These are phyloP conservation scores for Nomada hirtipes DNA, from an alignment of 2,888 invertebrate genomes.

Conservation along the genomic window DNA sequence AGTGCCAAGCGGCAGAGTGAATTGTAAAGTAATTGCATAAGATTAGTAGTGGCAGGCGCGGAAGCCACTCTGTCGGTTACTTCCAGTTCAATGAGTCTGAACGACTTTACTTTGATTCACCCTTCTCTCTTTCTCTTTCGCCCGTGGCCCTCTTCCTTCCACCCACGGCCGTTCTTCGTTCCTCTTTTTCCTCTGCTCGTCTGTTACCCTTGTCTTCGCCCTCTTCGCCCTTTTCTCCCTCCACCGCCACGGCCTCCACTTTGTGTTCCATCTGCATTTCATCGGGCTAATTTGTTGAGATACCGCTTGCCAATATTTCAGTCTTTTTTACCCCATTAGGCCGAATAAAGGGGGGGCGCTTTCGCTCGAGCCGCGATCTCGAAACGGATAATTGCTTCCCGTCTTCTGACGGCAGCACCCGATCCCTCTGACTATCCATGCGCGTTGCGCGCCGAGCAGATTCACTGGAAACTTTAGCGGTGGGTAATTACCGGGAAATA, in stretches of 20 bases:
- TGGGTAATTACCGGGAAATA: slow-evolving; percentile 61
- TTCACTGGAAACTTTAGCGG: slow-evolving; percentile 49
- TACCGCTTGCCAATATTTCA: slow-evolving; percentile 84
- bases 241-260: slow-evolving; percentile 58
- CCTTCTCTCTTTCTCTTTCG: slow-evolving; percentile 67
- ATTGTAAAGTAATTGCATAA: slow-evolving; percentile 84
- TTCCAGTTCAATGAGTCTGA: slow-evolving; percentile 83
- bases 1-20: slow-evolving; percentile 82
- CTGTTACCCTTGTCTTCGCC: slow-evolving; percentile 56
- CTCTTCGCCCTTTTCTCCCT: slow-evolving; percentile 53
- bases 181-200: slow-evolving; percentile 56
- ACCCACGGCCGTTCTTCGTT: slow-evolving; percentile 55
- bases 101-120: slow-evolving; percentile 83
- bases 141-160: slow-evolving; percentile 22
- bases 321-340: slow-evolving; percentile 81
- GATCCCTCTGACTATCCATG: slow-evolving; percentile 61
- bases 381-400: slow-evolving; percentile 81
- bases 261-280: slow-evolving; percentile 82
- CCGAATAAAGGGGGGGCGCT: slow-evolving; percentile 70
- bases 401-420: slow-evolving; percentile 68
- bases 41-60: slow-evolving; percentile 82
- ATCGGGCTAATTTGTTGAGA: slow-evolving; percentile 84
- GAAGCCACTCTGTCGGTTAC: slow-evolving; percentile 83
- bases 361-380: slow-evolving; percentile 74
- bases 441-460: slow-evolving; percentile 39